Conservation (phyloP, 2,888 invertebrate species). For the Escarpia spicata region DNA sequence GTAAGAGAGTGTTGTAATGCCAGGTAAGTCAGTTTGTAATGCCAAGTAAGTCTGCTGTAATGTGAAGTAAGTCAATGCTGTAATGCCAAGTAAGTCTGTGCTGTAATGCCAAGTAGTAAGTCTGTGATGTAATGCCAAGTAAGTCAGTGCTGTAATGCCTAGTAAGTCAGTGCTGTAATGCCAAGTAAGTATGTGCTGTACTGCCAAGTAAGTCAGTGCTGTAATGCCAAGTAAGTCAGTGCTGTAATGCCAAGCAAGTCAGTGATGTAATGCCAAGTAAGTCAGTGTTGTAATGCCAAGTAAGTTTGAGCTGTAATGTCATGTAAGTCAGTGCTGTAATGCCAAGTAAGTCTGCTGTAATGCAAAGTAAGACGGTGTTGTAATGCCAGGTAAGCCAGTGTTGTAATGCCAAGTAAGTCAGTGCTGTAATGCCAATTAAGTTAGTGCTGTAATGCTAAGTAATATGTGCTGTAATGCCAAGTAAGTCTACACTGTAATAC, state of each 20-base stretch:
- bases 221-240: not conserved
- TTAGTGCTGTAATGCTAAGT: too few species aligned
- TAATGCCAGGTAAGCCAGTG: too few species aligned
- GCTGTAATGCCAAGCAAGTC: too few species aligned
- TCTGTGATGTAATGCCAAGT: not conserved
- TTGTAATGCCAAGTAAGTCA: too few species aligned
- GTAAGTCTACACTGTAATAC: not conserved
- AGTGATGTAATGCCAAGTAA: too few species aligned
- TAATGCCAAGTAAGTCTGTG: too few species aligned
- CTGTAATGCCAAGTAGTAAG: not conserved
- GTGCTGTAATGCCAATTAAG: too few species aligned
- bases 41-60: not conserved
- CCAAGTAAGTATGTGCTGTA: not conserved
- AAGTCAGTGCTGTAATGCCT: not conserved
- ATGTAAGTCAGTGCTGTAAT: not conserved
- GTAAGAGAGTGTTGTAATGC: not conserved
- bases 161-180: not conserved
- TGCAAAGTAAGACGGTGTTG: not conserved
- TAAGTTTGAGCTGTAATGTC: too few species aligned
- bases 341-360: not conserved
- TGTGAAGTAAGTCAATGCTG: too few species aligned
- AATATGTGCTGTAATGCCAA: not conserved
- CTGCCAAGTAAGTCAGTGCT: not conserved
- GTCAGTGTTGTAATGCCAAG: too few species aligned
- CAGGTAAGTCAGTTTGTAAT: not conserved